Conservation (phyloP, 1,140 invertebrate species). For the Meloidogyne chitwoodi region DNA sequence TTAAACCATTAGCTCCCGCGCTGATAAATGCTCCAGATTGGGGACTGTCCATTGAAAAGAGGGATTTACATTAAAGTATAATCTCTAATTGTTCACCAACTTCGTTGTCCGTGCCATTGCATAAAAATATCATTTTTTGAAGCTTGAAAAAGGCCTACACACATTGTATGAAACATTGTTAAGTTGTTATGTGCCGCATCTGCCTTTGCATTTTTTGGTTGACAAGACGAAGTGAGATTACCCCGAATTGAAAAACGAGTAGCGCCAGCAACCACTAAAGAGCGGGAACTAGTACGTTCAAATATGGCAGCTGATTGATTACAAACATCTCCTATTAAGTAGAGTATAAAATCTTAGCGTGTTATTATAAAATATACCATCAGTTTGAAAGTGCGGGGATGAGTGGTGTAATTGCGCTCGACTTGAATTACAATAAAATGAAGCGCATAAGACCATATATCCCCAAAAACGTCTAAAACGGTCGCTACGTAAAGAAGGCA, state of each 20-base stretch:
- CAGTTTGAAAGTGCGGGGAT: conserved; percentile 41
- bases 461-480: conserved; percentile 41
- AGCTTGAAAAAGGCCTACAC: conserved; percentile 29
- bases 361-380: conserved; percentile 15
- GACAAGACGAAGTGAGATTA: conserved; percentile 27
- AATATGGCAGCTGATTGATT: conserved; percentile 38
- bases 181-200: conserved; percentile 42
- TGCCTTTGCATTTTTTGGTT: conserved; percentile 24
- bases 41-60: neutral
- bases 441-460: conserved; percentile 24
- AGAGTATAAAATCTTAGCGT: neutral
- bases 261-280: conserved; percentile 38
- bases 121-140: conserved; percentile 29
- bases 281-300: conserved; percentile 32
- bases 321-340: conserved; percentile 27
- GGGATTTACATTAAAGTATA: neutral
- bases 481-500: neutral
- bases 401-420: conserved; percentile 31
- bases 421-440: neutral
- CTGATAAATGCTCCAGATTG: conserved; percentile 35
- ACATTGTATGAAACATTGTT: conserved; percentile 44
- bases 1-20: conserved; percentile 19
- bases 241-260: conserved; percentile 38
- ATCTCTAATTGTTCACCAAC: neutral
- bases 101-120: conserved; percentile 41